Evolutionary conservation across 2,888 invertebrate genomes (phyloP).

Genomic region (Agapostemon virescens): DNA sequence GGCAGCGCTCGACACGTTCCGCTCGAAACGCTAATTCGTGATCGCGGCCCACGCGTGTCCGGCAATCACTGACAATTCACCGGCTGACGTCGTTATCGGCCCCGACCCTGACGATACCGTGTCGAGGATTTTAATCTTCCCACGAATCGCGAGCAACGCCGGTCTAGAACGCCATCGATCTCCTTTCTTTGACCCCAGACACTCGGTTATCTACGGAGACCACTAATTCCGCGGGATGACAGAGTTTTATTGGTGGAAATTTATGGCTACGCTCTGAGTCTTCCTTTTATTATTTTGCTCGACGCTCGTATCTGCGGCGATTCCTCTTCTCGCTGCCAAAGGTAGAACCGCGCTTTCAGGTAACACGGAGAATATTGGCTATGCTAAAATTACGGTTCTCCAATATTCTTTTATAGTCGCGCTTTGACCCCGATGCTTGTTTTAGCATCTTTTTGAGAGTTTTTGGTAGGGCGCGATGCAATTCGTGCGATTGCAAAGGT

Average conservation of each 20-base stretch:
- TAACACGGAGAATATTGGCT: no score
- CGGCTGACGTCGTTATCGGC: conserved; percentile 9
- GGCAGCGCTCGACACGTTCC: conserved; percentile 14
- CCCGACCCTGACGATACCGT: conserved; percentile 13
- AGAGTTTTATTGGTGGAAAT: not conserved
- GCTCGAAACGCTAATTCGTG: conserved; percentile 23
- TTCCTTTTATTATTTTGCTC: no score
- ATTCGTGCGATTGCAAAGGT: no score
- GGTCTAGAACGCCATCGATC: not conserved
- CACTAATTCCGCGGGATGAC: not conserved
- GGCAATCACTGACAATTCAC: conserved; percentile 36
- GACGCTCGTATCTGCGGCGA: no score
- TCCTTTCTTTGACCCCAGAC: not conserved
- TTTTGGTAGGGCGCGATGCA: no score
- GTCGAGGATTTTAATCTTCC: conserved; percentile 11
- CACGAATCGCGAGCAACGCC: not conserved
- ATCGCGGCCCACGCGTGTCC: conserved; percentile 52
- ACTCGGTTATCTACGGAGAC: not conserved
- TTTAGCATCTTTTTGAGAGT: no score
- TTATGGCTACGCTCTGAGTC: not conserved
- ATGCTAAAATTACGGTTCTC: no score
- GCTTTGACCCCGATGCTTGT: no score
- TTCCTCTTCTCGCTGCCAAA: no score
- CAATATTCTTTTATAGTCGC: no score
- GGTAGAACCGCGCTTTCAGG: no score